A percentile compares a stretch with the other conserved stretches of the same genome.
These are phyloP conservation scores for Embidobia sp. DNA, from an alignment of 2,888 invertebrate genomes.

Conservation along the genomic window DNA sequence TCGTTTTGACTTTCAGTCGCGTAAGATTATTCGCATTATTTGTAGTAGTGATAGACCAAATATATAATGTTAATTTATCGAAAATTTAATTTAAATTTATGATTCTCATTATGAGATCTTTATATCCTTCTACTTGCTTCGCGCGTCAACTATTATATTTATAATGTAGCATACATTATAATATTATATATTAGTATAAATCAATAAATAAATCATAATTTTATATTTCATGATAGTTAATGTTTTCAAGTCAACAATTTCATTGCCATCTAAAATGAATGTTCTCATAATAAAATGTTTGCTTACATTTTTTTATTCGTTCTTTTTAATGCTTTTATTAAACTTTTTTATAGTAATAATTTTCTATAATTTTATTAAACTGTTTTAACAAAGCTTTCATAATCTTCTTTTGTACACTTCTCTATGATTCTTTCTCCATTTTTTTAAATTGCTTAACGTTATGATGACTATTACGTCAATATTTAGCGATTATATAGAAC, in stretches of 20 bases:
- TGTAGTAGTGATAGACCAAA: constrained; percentile 27
- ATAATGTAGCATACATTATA: constrained; percentile 32
- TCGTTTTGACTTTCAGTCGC: constrained; percentile 8
- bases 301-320: not conserved
- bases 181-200: constrained; percentile 8
- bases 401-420: too few species aligned
- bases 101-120: not conserved
- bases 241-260: not conserved
- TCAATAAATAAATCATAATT: constrained; percentile 23
- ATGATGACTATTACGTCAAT: too few species aligned
- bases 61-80: constrained; percentile 26
- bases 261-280: not conserved
- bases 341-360: too few species aligned
- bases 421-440: too few species aligned
- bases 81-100: constrained; percentile 27
- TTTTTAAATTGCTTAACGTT: too few species aligned
- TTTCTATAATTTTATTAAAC: too few species aligned
- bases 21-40: constrained; percentile 22
- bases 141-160: constrained; percentile 20
- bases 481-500: too few species aligned
- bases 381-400: too few species aligned
- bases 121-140: constrained; percentile 8
- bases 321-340: too few species aligned
- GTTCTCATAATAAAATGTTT: too few species aligned
- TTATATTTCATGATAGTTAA: constrained; percentile 16